A percentile compares a stretch with the other conserved stretches of the same genome.
Conservation (phyloP, 2,888 invertebrate genomes). For the Lithodes maja region DNA sequence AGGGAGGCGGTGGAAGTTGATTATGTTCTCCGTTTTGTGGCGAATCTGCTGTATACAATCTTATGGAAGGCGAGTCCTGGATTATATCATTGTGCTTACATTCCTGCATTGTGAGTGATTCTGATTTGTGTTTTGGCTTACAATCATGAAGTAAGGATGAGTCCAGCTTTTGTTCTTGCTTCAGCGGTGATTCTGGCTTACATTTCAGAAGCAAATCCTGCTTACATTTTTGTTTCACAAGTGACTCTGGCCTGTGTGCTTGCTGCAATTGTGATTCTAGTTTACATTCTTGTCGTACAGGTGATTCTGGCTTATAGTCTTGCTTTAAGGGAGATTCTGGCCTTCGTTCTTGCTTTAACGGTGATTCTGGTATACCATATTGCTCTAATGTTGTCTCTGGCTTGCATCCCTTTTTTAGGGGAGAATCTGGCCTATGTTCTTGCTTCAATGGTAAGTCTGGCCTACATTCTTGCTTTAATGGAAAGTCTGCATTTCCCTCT, state of each 20-base stretch:
- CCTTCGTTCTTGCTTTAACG: neutral
- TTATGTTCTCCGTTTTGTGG: neutral
- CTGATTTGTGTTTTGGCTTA: neutral
- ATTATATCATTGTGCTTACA: neutral
- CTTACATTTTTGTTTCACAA: neutral
- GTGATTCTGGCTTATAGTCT: neutral
- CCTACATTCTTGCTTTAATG: neutral
- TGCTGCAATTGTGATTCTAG: neutral
- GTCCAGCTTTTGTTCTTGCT: neutral
- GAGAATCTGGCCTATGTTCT: conserved; percentile 9
- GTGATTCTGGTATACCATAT: conserved; percentile 1
- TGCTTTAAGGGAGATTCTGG: conserved; percentile 5
- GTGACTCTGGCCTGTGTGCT: conserved; percentile 17
- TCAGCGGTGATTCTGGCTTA: neutral
- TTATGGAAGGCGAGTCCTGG: neutral
- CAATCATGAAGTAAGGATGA: neutral
- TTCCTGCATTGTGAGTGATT: neutral
- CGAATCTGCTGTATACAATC: neutral
- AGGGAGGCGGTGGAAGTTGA: neutral
- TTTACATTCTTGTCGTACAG: conserved; percentile 7
- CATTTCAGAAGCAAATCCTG: neutral
- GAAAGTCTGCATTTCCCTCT: neutral
- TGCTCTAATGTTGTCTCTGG: neutral
- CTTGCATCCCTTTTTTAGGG: neutral
- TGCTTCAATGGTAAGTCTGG: conserved; percentile 22